Evolutionary conservation across 2,888 invertebrate genomes (phyloP).

Genomic region (Pandemis corylana): DNA sequence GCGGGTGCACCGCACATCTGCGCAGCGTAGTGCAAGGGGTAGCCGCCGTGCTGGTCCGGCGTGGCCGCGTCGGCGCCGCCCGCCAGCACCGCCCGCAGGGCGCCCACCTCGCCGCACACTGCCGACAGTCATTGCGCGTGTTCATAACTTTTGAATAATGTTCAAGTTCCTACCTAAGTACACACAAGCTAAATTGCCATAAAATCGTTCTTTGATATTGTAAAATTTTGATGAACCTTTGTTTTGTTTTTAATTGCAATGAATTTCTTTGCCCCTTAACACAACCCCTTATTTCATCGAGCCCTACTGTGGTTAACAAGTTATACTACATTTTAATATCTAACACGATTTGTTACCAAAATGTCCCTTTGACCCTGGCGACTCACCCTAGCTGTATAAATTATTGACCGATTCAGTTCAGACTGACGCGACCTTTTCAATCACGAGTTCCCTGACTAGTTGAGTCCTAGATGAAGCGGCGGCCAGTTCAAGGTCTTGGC

Average conservation of each 20-base stretch:
- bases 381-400: constrained; percentile 52
- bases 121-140: constrained; percentile 33
- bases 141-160: no score
- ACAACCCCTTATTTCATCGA: no score
- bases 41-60: constrained; percentile 97
- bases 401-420: constrained; percentile 55
- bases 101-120: constrained; percentile 98
- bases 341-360: neutral
- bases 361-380: constrained; percentile 39
- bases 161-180: no score
- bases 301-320: no score
- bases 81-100: constrained; percentile 92
- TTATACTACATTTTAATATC: neutral
- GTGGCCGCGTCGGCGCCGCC: constrained; percentile 95
- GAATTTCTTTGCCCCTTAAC: no score
- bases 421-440: constrained; percentile 57
- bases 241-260: no score
- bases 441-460: constrained; percentile 51
- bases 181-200: no score
- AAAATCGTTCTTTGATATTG: no score
- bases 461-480: constrained; percentile 80
- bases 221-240: no score
- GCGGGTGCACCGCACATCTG: constrained; percentile 96
- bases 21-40: constrained; percentile 98
- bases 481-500: constrained; percentile 92